Conservation (phyloP, 2,797 vertebrate species). For the Halcyon smyrnensis region DNA sequence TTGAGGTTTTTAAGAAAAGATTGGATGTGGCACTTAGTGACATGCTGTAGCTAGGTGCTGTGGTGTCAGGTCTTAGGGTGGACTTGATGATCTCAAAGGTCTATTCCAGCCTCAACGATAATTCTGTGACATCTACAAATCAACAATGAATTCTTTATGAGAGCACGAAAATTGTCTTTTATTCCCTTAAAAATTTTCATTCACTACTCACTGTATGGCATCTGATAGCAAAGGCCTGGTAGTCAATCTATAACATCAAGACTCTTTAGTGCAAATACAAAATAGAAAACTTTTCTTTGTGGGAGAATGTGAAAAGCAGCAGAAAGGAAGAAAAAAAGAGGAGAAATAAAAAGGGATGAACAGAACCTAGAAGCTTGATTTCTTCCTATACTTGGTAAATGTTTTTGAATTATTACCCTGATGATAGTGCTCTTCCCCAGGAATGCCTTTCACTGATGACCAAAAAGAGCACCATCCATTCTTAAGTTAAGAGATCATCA, state of each 20-base stretch:
- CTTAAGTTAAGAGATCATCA: constrained; percentile 46
- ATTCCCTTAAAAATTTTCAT: not conserved
- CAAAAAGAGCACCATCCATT: not conserved
- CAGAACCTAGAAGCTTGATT: not conserved
- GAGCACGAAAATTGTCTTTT: not conserved
- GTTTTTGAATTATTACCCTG: not conserved
- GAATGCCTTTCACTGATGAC: not conserved
- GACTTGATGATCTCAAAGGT: too few species aligned
- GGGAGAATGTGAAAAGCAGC: not conserved
- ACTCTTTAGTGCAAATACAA: not conserved
- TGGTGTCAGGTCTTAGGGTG: too few species aligned
- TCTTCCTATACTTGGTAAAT: not conserved
- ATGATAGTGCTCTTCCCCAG: not conserved
- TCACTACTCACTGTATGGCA: not conserved
- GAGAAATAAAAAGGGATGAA: not conserved
- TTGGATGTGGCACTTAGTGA: too few species aligned
- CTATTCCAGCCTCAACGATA: too few species aligned
- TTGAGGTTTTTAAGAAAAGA: too few species aligned
- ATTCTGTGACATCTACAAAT: not conserved
- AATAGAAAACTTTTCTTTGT: not conserved
- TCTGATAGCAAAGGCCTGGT: not conserved
- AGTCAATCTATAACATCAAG: not conserved
- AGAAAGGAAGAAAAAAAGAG: not conserved
- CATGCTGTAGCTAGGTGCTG: too few species aligned
- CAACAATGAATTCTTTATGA: not conserved